phyloP scores from a whole-genome alignment of 1,140 invertebrate species.

The Stratiolaelaps scimitus region DNA sequence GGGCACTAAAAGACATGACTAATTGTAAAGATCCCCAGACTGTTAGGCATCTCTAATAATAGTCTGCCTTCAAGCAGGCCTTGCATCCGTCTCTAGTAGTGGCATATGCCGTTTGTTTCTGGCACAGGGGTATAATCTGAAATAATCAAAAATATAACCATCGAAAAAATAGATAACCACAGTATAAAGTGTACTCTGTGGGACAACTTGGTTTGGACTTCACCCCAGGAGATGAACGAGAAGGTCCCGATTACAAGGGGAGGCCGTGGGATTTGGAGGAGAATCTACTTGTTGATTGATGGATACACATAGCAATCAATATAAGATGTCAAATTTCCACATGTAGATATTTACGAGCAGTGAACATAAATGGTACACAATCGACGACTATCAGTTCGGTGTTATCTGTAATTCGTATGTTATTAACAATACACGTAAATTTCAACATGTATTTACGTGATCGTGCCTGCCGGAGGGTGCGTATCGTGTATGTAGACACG shows the following conservation, averaged over 20 bases:
- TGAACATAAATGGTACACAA: neutral
- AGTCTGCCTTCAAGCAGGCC: neutral
- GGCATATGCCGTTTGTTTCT: neutral
- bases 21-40: neutral
- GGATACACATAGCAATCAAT: neutral
- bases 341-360: neutral
- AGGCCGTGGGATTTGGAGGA: neutral
- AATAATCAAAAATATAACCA: neutral
- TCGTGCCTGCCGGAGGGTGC: too few relatives aligned
- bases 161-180: neutral
- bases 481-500: too few relatives aligned
- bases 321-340: neutral
- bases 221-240: neutral
- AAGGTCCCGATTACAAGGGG: neutral
- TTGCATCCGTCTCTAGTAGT: neutral
- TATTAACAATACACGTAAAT: neutral
- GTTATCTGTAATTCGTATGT: neutral
- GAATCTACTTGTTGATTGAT: neutral
- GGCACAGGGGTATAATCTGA: neutral
- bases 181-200: neutral
- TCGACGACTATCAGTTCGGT: neutral
- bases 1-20: neutral
- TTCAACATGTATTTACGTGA: too few relatives aligned
- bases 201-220: too few relatives aligned
- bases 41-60: constrained; percentile 1